Base-by-base conservation (phyloP, 2,888 invertebrate genomes). In the Tanytarsus gracilentus region DNA sequence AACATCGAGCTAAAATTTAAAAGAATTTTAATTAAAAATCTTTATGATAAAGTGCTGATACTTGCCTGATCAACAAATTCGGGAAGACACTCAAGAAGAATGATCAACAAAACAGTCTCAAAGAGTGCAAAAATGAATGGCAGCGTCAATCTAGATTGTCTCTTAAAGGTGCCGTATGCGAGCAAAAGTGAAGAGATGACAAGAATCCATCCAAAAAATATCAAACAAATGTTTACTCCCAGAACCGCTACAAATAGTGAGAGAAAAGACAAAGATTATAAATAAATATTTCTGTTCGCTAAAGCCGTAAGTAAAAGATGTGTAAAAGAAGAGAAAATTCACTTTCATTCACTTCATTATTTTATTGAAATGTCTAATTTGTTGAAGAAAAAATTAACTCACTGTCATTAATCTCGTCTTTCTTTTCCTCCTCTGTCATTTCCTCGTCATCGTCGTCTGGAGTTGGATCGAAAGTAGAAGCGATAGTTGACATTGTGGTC, bases 281-380 rank as follows among this genome's bases (percentile, higher is more conserved):
- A 58, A 58, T 58, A 58, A 58, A 58, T 40, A 58, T 58, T 18
- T n/a, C n/a, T n/a, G n/a, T n/a, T n/a, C n/a, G n/a, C n/a, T n/a
- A n/a, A n/a, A n/a, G n/a, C n/a, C n/a, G n/a, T n/a, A n/a, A n/a
- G n/a, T n/a, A n/a, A n/a, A 11, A 30, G 30, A 11, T 9, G 6
- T 30, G 9, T 30, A 11, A 30, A 30, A 30, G 9, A 30, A 30
- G 9, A 14, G 16, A 51, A 49, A 49, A 23, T 49, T 49, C 23
- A 33, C n/a, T 36, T 14, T 36, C 36, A 36, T 16, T 14, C 1
- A 33, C 14, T 21, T 44, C 23, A 4, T 44, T 44, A 1, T 3
- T 6, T 14, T 3, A 11, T 44, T 11, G 23, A 4, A 1, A 11
- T 21, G 18, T 18, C 44, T 9, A 18, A 44, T 18, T 44, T 21